Base-by-base conservation (phyloP, 2,797 vertebrate genomes). In the Mormyrops attenuatus region DNA sequence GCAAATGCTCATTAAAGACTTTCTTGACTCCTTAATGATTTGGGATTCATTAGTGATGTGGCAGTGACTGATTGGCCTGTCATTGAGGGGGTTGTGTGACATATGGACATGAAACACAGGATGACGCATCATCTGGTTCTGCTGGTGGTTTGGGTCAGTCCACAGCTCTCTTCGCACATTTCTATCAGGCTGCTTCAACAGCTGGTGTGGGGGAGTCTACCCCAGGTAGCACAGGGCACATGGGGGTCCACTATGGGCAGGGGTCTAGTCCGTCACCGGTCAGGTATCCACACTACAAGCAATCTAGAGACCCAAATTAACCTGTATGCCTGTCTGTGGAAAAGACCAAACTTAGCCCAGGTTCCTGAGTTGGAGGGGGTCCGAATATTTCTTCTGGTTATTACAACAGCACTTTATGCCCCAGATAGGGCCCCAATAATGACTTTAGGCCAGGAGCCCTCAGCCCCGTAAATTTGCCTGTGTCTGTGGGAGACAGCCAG, bases 1-100 rank as follows among this genome's bases (percentile, higher is more conserved):
- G 55, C 41, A 30, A 9, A 84, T 63, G 22, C 41, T 20, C 44
- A 85, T 69, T 66, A 66, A 22, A 57, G 17, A 77, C 73, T 55
- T 88, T 66, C 49, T 84, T 41, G n/a, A 49, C 63, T 63, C 22
- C n/a, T 57, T 20, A 66, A 41, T 44, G 57, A 88, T 30, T 88
- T 34, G 52, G 34, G 52, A 84, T 55, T 30, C 47, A 84, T 49
- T 66, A 30, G 6, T 50, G 53, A 41, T 44, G 80, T 66, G n/a
- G 9, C 17, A 34, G 11, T 89, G 80, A 85, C 7, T 89, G 55
- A 85, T 89, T 41, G n/a, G 80, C 55, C 85, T 87, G 85, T 53
- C 50, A 34, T 7, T 41, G 30, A 57, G 52, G 52, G 53, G 30
- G 52, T 5, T 38, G 85, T 53, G 85, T 34, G 50, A 52, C 49